Percentiles rank a stretch among this genome's conserved stretches.
Conservation (phyloP, 2,113 vertebrate genomes). For the Isichthys henryi region DNA sequence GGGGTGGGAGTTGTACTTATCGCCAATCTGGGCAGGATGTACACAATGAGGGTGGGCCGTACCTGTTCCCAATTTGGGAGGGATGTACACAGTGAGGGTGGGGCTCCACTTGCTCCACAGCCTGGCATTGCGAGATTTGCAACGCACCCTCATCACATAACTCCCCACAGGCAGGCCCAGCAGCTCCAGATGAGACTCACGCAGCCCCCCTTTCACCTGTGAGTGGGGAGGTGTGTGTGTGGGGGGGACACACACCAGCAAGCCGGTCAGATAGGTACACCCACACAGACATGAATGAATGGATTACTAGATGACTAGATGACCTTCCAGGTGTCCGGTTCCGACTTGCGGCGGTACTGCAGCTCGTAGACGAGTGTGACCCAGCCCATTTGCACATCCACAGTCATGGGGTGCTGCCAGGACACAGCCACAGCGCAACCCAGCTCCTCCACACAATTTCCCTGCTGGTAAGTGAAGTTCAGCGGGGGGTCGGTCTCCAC, state of each 20-base stretch:
- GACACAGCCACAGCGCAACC: conserved; percentile 43
- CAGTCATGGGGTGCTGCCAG: conserved; percentile 56
- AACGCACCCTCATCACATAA: conserved; percentile 54
- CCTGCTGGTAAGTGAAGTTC: conserved; percentile 51
- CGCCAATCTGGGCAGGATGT: neutral
- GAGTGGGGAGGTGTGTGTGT: neutral
- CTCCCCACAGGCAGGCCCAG: conserved; percentile 49
- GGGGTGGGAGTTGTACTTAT: neutral
- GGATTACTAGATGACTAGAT: neutral
- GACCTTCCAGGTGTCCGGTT: conserved; percentile 56
- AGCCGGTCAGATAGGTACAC: neutral
- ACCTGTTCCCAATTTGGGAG: conserved; percentile 15
- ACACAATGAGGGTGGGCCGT: neutral
- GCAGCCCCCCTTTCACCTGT: conserved; percentile 54
- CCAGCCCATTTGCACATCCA: conserved; percentile 56
- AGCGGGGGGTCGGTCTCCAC: conserved; percentile 55
- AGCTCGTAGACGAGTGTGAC: conserved; percentile 64
- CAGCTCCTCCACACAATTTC: conserved; percentile 40
- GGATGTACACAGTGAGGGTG: conserved; percentile 42
- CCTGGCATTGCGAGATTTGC: conserved; percentile 50
- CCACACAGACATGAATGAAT: neutral
- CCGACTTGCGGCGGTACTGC: conserved; percentile 45
- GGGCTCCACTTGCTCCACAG: conserved; percentile 63
- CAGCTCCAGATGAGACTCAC: conserved; percentile 53
- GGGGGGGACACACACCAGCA: neutral